Conservation (phyloP, 2,113 vertebrate species). For the Scatophagus argus region DNA sequence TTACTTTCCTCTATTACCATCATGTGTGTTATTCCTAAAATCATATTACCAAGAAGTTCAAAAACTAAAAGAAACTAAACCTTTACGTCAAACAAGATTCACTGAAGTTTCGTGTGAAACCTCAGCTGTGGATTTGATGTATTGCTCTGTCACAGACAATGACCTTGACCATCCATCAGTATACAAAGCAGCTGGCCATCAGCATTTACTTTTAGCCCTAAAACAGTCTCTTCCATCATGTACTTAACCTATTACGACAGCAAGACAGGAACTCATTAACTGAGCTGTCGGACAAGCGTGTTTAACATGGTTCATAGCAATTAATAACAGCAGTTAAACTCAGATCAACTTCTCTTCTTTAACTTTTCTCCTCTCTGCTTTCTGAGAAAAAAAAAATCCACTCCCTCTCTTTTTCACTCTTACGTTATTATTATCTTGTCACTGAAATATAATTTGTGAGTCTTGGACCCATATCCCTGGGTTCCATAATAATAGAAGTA, state of each 20-base stretch:
- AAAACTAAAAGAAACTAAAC: neutral
- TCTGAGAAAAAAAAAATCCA: neutral
- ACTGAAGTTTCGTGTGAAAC: neutral
- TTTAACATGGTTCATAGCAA: neutral
- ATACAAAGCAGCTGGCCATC: neutral
- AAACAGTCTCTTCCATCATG: neutral
- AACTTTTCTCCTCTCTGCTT: neutral
- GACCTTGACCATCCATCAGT: neutral
- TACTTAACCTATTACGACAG: neutral
- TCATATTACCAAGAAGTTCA: neutral
- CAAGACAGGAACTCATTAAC: neutral
- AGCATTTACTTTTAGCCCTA: neutral
- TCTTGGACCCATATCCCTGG: neutral
- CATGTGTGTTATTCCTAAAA: neutral
- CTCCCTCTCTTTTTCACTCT: neutral
- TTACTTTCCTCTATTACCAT: too few relatives aligned
- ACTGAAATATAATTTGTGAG: conserved; percentile 11
- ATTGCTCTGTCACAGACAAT: neutral
- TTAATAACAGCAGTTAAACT: neutral
- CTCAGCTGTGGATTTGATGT: neutral
- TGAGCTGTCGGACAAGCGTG: neutral
- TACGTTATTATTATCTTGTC: conserved; percentile 28
- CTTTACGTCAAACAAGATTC: neutral
- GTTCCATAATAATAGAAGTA: conserved; percentile 8
- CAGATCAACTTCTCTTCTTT: neutral